phyloP scores from a whole-genome alignment of 2,888 invertebrate genomes.

The Erpobdella octoculata region DNA sequence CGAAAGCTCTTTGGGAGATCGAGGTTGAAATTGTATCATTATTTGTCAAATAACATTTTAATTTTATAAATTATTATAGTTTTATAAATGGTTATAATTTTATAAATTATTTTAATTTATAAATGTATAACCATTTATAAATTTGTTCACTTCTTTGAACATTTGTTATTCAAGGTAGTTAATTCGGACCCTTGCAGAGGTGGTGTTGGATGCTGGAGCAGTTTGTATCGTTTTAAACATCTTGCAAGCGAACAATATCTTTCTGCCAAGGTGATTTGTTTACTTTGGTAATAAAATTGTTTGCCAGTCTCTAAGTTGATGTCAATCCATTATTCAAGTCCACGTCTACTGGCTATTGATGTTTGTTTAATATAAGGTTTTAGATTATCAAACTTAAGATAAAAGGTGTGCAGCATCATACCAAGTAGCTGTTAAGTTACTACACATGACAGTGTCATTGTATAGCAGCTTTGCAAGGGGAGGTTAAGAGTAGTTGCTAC shows the following conservation, averaged over 20 bases:
- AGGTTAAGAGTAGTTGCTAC: no score
- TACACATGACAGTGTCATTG: no score
- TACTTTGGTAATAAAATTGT: neutral
- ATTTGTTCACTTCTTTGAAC: neutral
- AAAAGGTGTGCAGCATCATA: no score
- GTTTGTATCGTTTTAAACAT: conserved; percentile 92
- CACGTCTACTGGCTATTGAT: no score
- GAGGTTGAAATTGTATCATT: conserved; percentile 58
- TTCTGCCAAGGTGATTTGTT: conserved; percentile 67
- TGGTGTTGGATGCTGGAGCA: conserved; percentile 97
- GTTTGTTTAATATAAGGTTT: no score
- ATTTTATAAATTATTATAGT: neutral
- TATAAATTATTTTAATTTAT: neutral
- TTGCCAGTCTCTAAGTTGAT: no score
- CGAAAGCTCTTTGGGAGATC: conserved; percentile 97
- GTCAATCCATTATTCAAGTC: no score
- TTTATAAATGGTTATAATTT: neutral
- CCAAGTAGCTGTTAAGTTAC: no score
- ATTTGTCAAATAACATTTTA: neutral
- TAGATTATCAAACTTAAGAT: no score
- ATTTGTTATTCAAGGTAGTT: conserved; percentile 62
- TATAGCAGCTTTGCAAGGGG: no score
- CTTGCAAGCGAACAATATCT: conserved; percentile 94
- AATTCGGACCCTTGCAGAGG: conserved; percentile 95
- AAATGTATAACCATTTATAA: neutral